phyloP scores from a whole-genome alignment of 2,797 vertebrate species.

The Cossypha caffra region DNA sequence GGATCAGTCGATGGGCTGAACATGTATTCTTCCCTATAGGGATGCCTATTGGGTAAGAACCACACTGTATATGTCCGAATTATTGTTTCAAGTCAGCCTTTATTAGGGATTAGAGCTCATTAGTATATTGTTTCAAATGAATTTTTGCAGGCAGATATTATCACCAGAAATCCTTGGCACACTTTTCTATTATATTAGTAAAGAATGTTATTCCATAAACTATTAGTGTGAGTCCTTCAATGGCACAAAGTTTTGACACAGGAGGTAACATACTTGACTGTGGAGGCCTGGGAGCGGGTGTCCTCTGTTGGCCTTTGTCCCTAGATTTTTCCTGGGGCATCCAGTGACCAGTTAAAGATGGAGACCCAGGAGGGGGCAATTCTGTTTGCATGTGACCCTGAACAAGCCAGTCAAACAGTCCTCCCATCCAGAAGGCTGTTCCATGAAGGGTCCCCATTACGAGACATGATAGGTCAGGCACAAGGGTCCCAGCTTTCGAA shows the following conservation, averaged over 20 bases:
- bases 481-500: rapidly evolving
- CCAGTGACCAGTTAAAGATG: background rate
- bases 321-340: background rate
- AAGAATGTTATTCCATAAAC: background rate
- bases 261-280: rapidly evolving
- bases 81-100: background rate
- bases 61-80: rapidly evolving
- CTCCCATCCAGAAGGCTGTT: background rate
- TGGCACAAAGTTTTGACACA: rapidly evolving
- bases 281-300: background rate
- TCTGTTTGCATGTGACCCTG: background rate
- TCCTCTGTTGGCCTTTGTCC: rapidly evolving
- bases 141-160: background rate
- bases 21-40: background rate
- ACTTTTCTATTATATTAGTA: background rate
- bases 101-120: background rate
- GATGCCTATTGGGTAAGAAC: rapidly evolving
- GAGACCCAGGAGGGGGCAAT: rapidly evolving
- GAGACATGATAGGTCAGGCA: rapidly evolving
- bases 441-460: background rate
- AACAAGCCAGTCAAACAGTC: background rate
- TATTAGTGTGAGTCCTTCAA: background rate
- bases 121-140: background rate
- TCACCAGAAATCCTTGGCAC: background rate
- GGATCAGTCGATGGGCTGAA: rapidly evolving